Conservation (phyloP, 2,888 invertebrate genomes). For the Branchipolynoe longqiensis region DNA sequence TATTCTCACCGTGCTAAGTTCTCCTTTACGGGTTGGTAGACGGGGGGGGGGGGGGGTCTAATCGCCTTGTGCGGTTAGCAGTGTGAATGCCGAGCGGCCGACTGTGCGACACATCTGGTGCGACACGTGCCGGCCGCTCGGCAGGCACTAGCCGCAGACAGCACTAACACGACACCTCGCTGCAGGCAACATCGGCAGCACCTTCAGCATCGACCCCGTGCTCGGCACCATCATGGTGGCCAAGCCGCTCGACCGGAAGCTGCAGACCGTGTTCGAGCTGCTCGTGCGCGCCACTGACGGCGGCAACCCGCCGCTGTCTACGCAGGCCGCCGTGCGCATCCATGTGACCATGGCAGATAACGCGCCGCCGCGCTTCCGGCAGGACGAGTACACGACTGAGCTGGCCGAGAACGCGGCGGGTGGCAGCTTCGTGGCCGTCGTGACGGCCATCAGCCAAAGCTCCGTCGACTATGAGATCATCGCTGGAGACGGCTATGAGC, state of each 20-base stretch:
- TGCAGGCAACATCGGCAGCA: constrained; percentile 91
- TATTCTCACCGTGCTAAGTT: not conserved
- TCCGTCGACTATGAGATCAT: constrained; percentile 86
- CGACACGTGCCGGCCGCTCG: not conserved
- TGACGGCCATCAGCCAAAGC: constrained; percentile 75
- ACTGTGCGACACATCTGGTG: not conserved
- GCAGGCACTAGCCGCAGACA: too few species aligned
- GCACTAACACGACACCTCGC: too few species aligned
- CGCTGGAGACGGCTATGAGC: constrained; percentile 89
- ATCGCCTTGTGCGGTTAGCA: too few species aligned
- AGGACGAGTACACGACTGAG: constrained; percentile 73
- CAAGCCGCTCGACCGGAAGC: constrained; percentile 85
- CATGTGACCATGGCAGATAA: constrained; percentile 95
- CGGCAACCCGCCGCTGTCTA: constrained; percentile 86
- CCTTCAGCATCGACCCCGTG: constrained; percentile 90
- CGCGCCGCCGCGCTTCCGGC: constrained; percentile 91
- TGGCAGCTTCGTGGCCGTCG: constrained; percentile 71
- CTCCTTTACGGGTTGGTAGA: constrained; percentile 10
- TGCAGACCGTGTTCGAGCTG: constrained; percentile 86
- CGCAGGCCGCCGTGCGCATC: constrained; percentile 92
- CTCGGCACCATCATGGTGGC: constrained; percentile 86
- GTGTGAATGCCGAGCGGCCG: not conserved
- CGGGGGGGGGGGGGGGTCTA: not conserved
- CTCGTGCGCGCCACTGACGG: constrained; percentile 95
- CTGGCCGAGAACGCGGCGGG: constrained; percentile 74